Percentiles rank a stretch among this genome's conserved stretches.
Conservation (phyloP, 2,797 vertebrate species). For the Sebastes taczanowskii region DNA sequence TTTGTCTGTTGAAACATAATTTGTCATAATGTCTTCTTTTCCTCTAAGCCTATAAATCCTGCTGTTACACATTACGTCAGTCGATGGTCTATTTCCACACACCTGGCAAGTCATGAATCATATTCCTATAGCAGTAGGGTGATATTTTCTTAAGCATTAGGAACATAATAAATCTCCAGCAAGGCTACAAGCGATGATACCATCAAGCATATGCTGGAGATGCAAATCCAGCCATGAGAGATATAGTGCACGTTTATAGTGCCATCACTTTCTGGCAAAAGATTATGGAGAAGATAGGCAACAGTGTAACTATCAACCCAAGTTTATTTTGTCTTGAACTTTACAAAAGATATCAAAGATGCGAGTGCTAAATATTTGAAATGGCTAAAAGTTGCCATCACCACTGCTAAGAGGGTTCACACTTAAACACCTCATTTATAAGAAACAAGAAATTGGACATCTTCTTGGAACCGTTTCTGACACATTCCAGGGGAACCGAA, state of each 20-base stretch:
- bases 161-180: not conserved
- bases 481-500: not conserved
- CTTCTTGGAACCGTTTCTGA: too few relatives aligned
- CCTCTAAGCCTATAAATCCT: conserved; percentile 12
- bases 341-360: too few relatives aligned
- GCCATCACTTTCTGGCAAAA: not conserved
- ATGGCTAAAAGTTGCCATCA: not conserved
- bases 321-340: too few relatives aligned
- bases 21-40: not conserved
- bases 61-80: not conserved
- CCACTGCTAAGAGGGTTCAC: too few relatives aligned
- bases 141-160: not conserved
- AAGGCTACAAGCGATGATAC: not conserved
- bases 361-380: too few relatives aligned
- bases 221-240: not conserved
- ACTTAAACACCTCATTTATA: too few relatives aligned
- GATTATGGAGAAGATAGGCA: not conserved
- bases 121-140: not conserved
- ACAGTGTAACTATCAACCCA: not conserved
- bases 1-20: not conserved
- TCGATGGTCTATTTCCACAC: not conserved
- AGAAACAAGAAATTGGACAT: too few relatives aligned
- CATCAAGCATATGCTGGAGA: not conserved
- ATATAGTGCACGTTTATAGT: not conserved
- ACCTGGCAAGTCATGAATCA: conserved; percentile 11